Evolutionary conservation across 2,888 invertebrate genomes (phyloP), one percentile per base, ranked within the genome.

Genomic region (Papilio demoleus): DNA sequence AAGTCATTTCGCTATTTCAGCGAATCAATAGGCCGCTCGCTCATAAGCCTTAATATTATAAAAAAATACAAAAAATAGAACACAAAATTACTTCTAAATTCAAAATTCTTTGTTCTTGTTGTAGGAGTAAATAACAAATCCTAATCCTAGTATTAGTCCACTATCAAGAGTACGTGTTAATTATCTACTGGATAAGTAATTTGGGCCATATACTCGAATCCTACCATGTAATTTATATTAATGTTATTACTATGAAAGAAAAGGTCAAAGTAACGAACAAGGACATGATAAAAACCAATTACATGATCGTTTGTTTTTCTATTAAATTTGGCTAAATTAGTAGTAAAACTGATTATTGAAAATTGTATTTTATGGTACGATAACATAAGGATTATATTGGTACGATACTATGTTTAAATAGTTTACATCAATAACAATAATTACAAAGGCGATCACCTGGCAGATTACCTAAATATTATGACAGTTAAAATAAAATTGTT

Each of bases 181-280:
- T 27, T 53, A 53, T 31, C 17, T 31, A 9, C 27, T 17, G n/a
- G 17, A 31, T 53, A 31, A 17, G 9, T 53, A 31, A 53, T 53
- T 53, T 17, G 31, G 17, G 0, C 11, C n/a, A n/a, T n/a, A 3
- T 53, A 27, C 31, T 31, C 31, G 53, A 53, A 53, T 17, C 0
- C 53, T 53, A 31, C 31, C n/a, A 53, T 31, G 14, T 53, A 53
- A 53, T 53, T n/a, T 31, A 53, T 53, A 53, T 53, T 53, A 53
- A 27, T 53, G 53, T 53, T 31, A 53, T 17, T 53, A 4, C 22
- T 19, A 47, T 22, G 17, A 45, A 27, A 27, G n/a, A 31, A 53
- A 53, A 53, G 53, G 27, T 27, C 24, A 53, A 27, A 27, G 8
- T 27, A 53, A 53, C 27, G 6, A 17, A 4, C 8, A 6, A 6